These are phyloP conservation scores for Athetis lepigone DNA, from an alignment of 2,888 invertebrate genomes.

Conservation along the genomic window DNA sequence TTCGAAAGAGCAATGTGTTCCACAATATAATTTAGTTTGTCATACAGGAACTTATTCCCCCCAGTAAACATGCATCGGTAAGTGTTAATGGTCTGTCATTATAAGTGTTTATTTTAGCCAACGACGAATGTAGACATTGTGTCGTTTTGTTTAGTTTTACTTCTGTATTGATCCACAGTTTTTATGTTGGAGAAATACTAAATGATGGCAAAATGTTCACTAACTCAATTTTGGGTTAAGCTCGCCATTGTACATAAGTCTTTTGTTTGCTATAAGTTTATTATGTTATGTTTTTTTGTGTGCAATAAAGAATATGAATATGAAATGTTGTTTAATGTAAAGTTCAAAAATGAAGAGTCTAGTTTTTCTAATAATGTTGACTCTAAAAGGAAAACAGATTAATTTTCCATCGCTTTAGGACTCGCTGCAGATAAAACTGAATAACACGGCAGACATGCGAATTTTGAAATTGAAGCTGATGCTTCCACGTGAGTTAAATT, in stretches of 20 bases:
- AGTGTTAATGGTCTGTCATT: slow-evolving; percentile 77
- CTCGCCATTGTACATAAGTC: too few relatives aligned
- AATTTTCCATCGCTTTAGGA: background rate
- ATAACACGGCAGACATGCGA: background rate
- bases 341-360: background rate
- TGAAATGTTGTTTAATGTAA: background rate
- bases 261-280: too few relatives aligned
- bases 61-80: slow-evolving; percentile 71
- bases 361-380: slow-evolving; percentile 7
- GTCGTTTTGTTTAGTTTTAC: slow-evolving; percentile 41
- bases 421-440: background rate
- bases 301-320: too few relatives aligned
- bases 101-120: slow-evolving; percentile 63
- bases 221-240: too few relatives aligned
- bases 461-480: slow-evolving; percentile 1
- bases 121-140: slow-evolving; percentile 26
- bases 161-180: slow-evolving; percentile 16
- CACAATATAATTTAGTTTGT: slow-evolving; percentile 71
- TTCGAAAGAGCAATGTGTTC: slow-evolving; percentile 36
- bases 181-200: background rate
- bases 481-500: slow-evolving; percentile 21
- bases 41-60: slow-evolving; percentile 72
- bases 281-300: too few relatives aligned
- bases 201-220: too few relatives aligned
- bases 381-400: background rate